These are phyloP conservation scores for Pangasius sanitwongsei DNA, from an alignment of 2,797 vertebrate genomes.

Conservation along the genomic window DNA sequence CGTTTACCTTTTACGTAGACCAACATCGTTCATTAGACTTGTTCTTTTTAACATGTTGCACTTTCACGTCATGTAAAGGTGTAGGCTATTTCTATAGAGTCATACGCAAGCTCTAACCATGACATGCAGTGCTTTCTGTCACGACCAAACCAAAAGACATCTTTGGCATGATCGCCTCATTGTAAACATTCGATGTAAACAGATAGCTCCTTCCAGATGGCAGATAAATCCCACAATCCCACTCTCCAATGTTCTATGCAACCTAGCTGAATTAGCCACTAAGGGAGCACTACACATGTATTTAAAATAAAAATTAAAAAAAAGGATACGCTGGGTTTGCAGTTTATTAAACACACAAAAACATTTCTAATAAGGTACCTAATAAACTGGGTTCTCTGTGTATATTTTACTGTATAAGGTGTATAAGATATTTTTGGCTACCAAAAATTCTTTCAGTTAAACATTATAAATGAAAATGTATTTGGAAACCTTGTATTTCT, in stretches of 20 bases:
- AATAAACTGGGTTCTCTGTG: not conserved
- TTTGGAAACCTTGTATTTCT: not conserved
- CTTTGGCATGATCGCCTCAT: not conserved
- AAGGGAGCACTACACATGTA: not conserved
- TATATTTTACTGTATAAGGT: not conserved
- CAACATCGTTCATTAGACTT: not conserved
- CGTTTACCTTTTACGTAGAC: not conserved
- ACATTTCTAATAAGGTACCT: not conserved
- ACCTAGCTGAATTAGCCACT: not conserved
- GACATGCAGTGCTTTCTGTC: not conserved
- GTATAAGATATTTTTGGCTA: not conserved
- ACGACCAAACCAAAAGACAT: not conserved
- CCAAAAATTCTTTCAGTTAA: not conserved
- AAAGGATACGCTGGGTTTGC: not conserved
- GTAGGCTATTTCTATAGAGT: not conserved
- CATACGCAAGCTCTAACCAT: not conserved
- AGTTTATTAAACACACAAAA: not conserved
- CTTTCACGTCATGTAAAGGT: constrained; percentile 88
- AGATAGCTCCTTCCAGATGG: not conserved
- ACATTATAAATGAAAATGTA: not conserved
- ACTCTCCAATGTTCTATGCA: not conserved
- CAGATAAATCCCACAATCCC: constrained; percentile 10
- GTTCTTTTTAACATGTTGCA: constrained; percentile 47
- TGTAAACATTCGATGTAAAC: not conserved
- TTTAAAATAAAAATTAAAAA: not conserved